A percentile compares a stretch with the other conserved stretches of the same genome.
phyloP scores from a whole-genome alignment of 2,888 invertebrate genomes.

The Patella caerulea region DNA sequence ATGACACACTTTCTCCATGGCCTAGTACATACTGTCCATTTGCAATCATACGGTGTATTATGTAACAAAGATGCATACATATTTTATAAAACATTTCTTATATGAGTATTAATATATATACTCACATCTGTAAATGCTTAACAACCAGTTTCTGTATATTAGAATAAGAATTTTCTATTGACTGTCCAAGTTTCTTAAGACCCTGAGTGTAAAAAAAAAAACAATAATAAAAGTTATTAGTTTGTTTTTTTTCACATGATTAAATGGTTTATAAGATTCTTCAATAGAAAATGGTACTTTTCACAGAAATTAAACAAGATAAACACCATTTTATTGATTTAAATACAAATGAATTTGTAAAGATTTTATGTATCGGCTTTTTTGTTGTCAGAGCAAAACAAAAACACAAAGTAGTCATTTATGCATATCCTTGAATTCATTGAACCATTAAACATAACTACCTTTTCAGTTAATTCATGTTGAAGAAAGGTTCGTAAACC shows the following conservation, averaged over 20 bases:
- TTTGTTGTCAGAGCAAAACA: not conserved
- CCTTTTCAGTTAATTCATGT: conserved; percentile 87
- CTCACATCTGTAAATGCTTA: conserved; percentile 66
- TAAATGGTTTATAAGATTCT: no score
- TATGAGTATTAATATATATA: not conserved
- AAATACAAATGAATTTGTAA: not conserved
- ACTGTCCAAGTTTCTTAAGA: conserved; percentile 91
- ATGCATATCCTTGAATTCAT: not conserved
- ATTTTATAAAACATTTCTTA: no score
- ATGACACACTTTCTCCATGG: no score
- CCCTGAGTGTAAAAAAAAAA: conserved; percentile 73
- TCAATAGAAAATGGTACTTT: no score
- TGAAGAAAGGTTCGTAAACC: conserved; percentile 81
- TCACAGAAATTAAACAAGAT: not conserved
- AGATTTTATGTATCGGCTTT: not conserved
- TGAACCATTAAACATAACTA: conserved; percentile 26
- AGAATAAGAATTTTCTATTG: conserved; percentile 93
- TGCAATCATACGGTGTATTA: no score
- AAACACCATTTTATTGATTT: not conserved
- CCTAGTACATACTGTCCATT: no score
- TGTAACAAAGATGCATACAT: no score
- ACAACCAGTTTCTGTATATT: conserved; percentile 93
- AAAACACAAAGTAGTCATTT: not conserved
- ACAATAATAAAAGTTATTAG: no score
- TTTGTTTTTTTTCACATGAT: no score